Conservation (phyloP, 2,888 invertebrate genomes). For the Podabrus alpinus region DNA sequence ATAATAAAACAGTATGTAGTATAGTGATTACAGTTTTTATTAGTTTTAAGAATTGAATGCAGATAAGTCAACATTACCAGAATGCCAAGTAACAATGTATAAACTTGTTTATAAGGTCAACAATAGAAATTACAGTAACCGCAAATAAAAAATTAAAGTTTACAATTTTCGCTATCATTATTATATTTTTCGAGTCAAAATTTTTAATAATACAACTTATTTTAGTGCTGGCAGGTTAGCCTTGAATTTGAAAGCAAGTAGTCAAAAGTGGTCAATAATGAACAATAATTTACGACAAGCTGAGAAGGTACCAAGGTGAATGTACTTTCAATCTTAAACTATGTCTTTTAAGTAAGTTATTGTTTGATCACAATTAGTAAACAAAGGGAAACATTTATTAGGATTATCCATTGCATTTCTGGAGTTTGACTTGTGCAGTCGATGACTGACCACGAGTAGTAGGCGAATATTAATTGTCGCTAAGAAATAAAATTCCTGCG, state of each 20-base stretch:
- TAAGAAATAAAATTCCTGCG: not conserved
- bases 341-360: not conserved
- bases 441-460: not conserved
- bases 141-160: not conserved
- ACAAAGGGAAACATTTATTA: not conserved
- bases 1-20: not conserved
- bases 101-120: not conserved
- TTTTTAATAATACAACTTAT: not conserved
- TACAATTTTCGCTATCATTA: not conserved
- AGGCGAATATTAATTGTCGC: not conserved
- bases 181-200: not conserved
- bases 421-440: not conserved
- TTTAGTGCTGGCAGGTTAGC: not conserved
- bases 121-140: not conserved
- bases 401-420: not conserved
- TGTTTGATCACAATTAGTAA: not conserved
- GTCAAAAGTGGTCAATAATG: not conserved
- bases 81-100: not conserved
- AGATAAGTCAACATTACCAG: not conserved
- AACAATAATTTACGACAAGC: not conserved
- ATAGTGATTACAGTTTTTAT: not conserved
- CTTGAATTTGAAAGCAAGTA: not conserved
- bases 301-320: not conserved
- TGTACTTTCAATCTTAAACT: not conserved
- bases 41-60: not conserved